Base-by-base conservation (phyloP, 2,113 vertebrate genomes). In the Poeciliopsis prolifica region DNA sequence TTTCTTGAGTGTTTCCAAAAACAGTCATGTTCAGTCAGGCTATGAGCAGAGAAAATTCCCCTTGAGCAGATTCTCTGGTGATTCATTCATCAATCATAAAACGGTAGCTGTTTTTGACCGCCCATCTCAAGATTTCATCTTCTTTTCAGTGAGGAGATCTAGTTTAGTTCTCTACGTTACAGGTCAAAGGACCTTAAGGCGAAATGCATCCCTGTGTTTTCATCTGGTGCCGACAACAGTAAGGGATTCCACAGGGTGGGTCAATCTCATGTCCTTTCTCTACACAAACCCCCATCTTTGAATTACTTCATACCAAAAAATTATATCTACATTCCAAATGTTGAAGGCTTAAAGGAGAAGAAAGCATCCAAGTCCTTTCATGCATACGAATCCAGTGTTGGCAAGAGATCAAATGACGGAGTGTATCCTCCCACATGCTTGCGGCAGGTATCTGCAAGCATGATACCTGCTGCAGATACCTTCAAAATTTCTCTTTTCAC, bases 221-320 rank as follows among this genome's bases (percentile, higher is more conserved):
- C 51, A 26, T 30, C 7, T 68, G 58, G 61, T n/a, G 76, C 62
- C 65, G n/a, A 81, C 33, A 9, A 40, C 9, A 13, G 5, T 28
- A 26, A 62, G 63, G 19, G 65, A 35, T 64, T 79, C 58, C 67
- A 31, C 9, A 73, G 28, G 76, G 40, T 2, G 44, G 73, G 31
- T 68, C 37, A 70, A 70, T 1, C 24, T 29, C 35, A 66, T 65
- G 4, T 65, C 65, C 17, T n/a, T 28, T 62, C 48, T 70, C 5
- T 24, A n/a, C 66, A 75, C 31, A 78, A 61, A 11, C 67, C 70
- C 5, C 28, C 11, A 2, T 63, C 71, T 73, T 44, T n/a, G 11
- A 69, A 37, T 70, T 78, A 48, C 3, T 42, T 80, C 30, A 19
- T 26, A 30, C 74, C 72, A 74, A 83, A 35, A 71, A 24, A 15